phyloP scores from a whole-genome alignment of 1,140 invertebrate genomes.

The Pachyrhynchus sulphureomaculatus region DNA sequence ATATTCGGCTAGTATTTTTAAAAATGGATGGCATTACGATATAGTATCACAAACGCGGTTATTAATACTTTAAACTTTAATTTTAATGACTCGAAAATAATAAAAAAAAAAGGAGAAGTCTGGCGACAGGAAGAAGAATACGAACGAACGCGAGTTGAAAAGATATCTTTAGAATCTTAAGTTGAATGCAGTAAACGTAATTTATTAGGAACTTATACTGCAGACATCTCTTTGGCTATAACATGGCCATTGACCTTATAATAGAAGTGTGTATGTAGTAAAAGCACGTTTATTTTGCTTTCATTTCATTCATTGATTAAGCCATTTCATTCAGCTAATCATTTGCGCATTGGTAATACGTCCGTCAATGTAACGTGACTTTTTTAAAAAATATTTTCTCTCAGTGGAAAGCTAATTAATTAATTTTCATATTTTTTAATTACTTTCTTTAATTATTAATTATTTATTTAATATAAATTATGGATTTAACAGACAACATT shows the following conservation, averaged over 20 bases:
- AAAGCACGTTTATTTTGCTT: conserved; percentile 32
- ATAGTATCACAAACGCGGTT: conserved; percentile 33
- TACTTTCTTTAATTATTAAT: too few species aligned
- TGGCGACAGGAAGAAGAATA: conserved; percentile 16
- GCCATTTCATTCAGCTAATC: too few species aligned
- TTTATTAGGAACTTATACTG: conserved; percentile 6
- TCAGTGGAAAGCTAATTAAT: too few species aligned
- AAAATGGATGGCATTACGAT: conserved; percentile 33
- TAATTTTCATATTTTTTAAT: too few species aligned
- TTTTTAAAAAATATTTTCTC: too few species aligned
- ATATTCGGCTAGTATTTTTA: background rate
- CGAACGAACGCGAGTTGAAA: background rate
- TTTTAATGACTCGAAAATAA: too few species aligned
- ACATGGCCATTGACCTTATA: conserved; percentile 40
- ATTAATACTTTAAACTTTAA: background rate
- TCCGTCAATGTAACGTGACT: too few species aligned
- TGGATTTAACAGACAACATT: too few species aligned
- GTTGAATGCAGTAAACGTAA: conserved; percentile 7
- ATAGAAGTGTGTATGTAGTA: conserved; percentile 27
- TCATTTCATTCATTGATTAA: conserved; percentile 24
- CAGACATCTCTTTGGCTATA: conserved; percentile 33
- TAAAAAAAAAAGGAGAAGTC: too few species aligned
- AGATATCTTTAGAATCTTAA: conserved; percentile 25
- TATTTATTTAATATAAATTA: too few species aligned
- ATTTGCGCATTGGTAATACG: too few species aligned